Evolutionary conservation across 2,888 invertebrate genomes (phyloP).

Genomic region (Sarcophaga subvicina): DNA sequence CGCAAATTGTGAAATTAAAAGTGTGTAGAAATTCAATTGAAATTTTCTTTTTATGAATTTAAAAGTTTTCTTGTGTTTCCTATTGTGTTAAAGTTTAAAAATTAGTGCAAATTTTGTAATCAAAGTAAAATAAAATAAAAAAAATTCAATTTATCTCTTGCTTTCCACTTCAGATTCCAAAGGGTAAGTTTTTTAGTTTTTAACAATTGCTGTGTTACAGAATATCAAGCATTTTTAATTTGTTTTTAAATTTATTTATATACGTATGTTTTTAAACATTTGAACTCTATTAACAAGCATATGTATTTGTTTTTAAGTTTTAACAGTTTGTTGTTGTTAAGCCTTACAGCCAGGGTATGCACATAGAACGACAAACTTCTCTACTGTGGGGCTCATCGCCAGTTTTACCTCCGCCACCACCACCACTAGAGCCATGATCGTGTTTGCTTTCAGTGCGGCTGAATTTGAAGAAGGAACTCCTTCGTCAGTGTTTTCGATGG

Average conservation of each 20-base stretch:
- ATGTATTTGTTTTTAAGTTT: slow-evolving; percentile 18
- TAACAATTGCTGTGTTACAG: slow-evolving; percentile 33
- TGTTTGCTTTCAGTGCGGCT: slow-evolving; percentile 68
- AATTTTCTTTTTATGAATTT: background rate
- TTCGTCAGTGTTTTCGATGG: slow-evolving; percentile 81
- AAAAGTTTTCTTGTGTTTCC: background rate
- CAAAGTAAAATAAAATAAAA: background rate
- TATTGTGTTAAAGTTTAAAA: background rate
- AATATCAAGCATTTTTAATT: slow-evolving; percentile 50
- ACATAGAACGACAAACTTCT: slow-evolving; percentile 79
- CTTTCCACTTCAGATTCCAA: background rate
- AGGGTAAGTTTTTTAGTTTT: slow-evolving; percentile 12
- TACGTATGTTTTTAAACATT: slow-evolving; percentile 25
- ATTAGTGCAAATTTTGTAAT: background rate
- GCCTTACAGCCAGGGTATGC: slow-evolving; percentile 79
- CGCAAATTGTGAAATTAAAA: background rate
- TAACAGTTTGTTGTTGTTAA: slow-evolving; percentile 20
- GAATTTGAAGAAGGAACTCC: slow-evolving; percentile 80
- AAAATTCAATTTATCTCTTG: slow-evolving; percentile 3
- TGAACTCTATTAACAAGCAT: slow-evolving; percentile 40
- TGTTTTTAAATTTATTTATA: slow-evolving; percentile 10
- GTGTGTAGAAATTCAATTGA: background rate
- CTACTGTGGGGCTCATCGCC: slow-evolving; percentile 76
- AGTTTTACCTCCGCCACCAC: slow-evolving; percentile 61
- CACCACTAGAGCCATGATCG: slow-evolving; percentile 29